phyloP scores from a whole-genome alignment of 1,140 invertebrate genomes.

The Pseudomyrmex flavicornis region DNA sequence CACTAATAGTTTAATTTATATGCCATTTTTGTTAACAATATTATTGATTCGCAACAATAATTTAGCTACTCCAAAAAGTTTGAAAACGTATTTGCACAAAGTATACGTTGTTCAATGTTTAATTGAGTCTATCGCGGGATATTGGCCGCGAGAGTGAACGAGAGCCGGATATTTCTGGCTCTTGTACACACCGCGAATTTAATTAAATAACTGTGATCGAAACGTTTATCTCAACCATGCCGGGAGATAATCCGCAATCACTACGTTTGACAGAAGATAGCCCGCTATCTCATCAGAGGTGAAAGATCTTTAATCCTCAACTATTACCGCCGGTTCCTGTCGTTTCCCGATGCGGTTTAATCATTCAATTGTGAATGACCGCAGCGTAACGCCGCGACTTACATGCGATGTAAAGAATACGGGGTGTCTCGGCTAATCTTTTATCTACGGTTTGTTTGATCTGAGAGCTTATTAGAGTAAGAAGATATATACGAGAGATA shows the following conservation, averaged over 20 bases:
- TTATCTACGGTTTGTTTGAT: background rate
- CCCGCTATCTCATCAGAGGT: slow-evolving; percentile 33
- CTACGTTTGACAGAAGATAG: slow-evolving; percentile 58
- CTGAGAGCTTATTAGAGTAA: background rate
- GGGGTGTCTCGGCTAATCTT: background rate
- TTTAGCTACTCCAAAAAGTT: too few relatives aligned
- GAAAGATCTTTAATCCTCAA: slow-evolving; percentile 57
- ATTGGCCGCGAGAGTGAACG: background rate
- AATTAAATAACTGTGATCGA: slow-evolving; percentile 67
- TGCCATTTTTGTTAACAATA: too few relatives aligned
- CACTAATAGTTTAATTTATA: too few relatives aligned
- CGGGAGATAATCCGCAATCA: slow-evolving; percentile 82
- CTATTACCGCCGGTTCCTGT: slow-evolving; percentile 75
- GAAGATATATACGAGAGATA: background rate
- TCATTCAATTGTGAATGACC: slow-evolving; percentile 78
- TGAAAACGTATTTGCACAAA: too few relatives aligned
- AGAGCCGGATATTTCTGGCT: background rate
- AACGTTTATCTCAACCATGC: slow-evolving; percentile 74
- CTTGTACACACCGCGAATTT: slow-evolving; percentile 49
- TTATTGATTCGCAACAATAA: too few relatives aligned
- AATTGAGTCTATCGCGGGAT: background rate
- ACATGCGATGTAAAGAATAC: background rate
- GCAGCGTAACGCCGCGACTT: background rate
- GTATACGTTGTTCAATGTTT: too few relatives aligned
- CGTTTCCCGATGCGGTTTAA: slow-evolving; percentile 77